Conservation (phyloP, 2,888 invertebrate species). For the Conchocele bisecta region DNA sequence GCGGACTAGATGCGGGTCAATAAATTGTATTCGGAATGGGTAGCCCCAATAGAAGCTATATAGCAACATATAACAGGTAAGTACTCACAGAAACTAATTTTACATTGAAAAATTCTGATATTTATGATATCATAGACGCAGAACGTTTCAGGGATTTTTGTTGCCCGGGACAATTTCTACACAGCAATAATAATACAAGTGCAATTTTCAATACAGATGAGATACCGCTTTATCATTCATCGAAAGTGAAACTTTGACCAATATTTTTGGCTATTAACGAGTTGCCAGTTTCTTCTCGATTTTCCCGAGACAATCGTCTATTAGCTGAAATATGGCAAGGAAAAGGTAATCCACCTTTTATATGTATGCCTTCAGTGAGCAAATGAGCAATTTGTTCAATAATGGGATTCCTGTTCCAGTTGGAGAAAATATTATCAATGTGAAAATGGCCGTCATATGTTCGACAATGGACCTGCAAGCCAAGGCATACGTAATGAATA, state of each 20-base stretch:
- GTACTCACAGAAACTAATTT: too few relatives aligned
- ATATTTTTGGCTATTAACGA: neutral
- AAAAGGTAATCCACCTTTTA: too few relatives aligned
- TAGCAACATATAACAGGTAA: too few relatives aligned
- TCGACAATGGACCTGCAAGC: slow-evolving; percentile 54
- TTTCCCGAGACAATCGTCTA: too few relatives aligned
- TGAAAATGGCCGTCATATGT: slow-evolving; percentile 31
- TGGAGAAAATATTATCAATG: slow-evolving; percentile 9
- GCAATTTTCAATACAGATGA: slow-evolving; percentile 3
- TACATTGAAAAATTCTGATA: too few relatives aligned
- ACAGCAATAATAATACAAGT: neutral
- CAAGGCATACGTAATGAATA: slow-evolving; percentile 56
- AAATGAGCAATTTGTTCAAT: slow-evolving; percentile 30
- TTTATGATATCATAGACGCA: too few relatives aligned
- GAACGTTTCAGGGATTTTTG: too few relatives aligned
- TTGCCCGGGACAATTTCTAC: too few relatives aligned
- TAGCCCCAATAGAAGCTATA: too few relatives aligned
- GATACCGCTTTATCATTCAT: neutral
- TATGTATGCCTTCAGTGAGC: slow-evolving; percentile 24
- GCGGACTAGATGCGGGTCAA: too few relatives aligned
- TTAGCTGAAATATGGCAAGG: too few relatives aligned
- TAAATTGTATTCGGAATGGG: too few relatives aligned
- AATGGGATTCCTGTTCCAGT: slow-evolving; percentile 37
- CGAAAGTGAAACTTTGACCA: neutral
- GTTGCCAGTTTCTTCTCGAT: neutral